Conservation (phyloP, 2,888 invertebrate species). For the Macaria notata region DNA sequence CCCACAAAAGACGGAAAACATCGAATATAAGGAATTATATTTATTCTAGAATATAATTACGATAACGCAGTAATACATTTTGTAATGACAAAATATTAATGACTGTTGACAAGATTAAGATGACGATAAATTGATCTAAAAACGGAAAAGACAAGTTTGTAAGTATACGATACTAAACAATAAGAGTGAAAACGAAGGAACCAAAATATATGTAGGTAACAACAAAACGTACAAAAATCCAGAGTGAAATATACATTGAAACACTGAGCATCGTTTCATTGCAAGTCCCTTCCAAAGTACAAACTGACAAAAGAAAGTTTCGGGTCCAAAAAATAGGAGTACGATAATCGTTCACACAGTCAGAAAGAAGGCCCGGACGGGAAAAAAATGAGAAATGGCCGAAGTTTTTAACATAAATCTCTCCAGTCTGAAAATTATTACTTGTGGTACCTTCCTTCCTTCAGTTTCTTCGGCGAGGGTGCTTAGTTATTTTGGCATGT, state of each 20-base stretch:
- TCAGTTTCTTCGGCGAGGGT: slow-evolving; percentile 38
- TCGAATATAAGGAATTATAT: too few relatives aligned
- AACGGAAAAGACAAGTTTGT: too few relatives aligned
- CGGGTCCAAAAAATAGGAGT: slow-evolving; percentile 51
- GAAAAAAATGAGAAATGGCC: slow-evolving; percentile 74
- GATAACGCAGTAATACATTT: too few relatives aligned
- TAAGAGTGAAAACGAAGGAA: too few relatives aligned
- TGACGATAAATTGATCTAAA: too few relatives aligned
- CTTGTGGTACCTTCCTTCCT: slow-evolving; percentile 54
- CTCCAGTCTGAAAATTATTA: slow-evolving; percentile 66
- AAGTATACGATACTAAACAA: too few relatives aligned
- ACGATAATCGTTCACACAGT: slow-evolving; percentile 76
- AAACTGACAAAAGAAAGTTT: slow-evolving; percentile 49
- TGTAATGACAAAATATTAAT: too few relatives aligned
- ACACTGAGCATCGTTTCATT: slow-evolving; percentile 36
- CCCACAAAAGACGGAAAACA: too few relatives aligned
- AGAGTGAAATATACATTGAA: slow-evolving; percentile 36
- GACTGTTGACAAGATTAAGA: too few relatives aligned
- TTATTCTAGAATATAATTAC: too few relatives aligned
- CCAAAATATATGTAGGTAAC: background rate
- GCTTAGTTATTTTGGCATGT: slow-evolving; percentile 33
- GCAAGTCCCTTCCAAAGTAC: slow-evolving; percentile 40
- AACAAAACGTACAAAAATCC: slow-evolving; percentile 26
- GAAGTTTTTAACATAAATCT: slow-evolving; percentile 80
- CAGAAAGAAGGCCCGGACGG: slow-evolving; percentile 47